Percentiles rank a stretch among this genome's conserved stretches.
Conservation (phyloP, 2,113 vertebrate species). For the Odocoileus hemionus region DNA sequence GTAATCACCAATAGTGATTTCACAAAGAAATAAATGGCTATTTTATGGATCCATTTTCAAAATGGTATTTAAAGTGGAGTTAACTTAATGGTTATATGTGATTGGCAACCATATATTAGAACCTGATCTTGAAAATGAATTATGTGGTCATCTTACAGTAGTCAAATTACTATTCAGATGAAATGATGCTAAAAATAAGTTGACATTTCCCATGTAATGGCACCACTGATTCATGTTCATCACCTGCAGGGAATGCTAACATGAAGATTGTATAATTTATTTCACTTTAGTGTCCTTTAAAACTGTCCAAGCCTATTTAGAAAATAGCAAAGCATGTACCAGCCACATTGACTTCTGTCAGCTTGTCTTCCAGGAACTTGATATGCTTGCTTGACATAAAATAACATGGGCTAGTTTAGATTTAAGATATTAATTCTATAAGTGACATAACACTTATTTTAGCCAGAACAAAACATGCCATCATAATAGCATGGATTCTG, state of each 20-base stretch:
- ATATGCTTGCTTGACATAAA: neutral
- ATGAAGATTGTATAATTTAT: neutral
- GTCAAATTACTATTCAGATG: constrained; percentile 2
- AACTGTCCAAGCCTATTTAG: neutral
- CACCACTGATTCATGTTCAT: neutral
- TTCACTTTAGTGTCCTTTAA: constrained; percentile 1
- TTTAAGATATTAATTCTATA: neutral
- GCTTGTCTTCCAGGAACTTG: neutral
- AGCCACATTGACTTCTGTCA: neutral
- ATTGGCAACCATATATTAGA: constrained; percentile 25
- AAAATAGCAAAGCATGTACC: neutral
- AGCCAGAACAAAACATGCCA: neutral
- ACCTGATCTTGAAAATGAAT: constrained; percentile 47
- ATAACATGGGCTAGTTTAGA: neutral
- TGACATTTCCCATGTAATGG: constrained; percentile 16
- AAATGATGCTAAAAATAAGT: constrained; percentile 42
- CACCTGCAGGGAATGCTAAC: neutral
- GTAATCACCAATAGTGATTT: constrained; percentile 40
- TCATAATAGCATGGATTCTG: neutral
- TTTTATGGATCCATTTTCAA: constrained; percentile 52
- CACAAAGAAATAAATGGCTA: constrained; percentile 21
- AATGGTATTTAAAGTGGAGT: constrained; percentile 42
- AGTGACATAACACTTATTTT: constrained; percentile 34
- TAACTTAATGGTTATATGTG: constrained; percentile 8
- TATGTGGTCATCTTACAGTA: constrained; percentile 25